Percentiles rank a stretch among this genome's conserved stretches.
Conservation (phyloP, 2,888 invertebrate genomes). For the Ctena decussata region DNA sequence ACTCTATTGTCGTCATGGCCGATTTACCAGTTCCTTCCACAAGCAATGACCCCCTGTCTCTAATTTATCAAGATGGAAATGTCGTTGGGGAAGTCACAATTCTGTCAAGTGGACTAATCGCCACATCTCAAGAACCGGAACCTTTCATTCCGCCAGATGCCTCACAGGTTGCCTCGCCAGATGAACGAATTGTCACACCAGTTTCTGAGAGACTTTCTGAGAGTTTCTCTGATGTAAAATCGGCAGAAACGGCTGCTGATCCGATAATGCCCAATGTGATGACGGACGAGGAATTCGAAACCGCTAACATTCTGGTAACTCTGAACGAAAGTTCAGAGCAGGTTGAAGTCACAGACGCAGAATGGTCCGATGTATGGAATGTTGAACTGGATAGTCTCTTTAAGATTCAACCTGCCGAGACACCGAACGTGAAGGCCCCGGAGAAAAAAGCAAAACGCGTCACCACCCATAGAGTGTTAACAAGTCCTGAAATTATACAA, state of each 20-base stretch:
- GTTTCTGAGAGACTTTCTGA: no score
- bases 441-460: background rate
- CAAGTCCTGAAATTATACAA: background rate
- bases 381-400: background rate
- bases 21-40: background rate
- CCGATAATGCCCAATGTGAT: background rate
- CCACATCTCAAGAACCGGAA: no score
- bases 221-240: no score
- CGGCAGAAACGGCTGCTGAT: background rate
- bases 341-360: background rate
- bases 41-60: background rate
- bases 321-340: background rate
- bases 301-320: background rate
- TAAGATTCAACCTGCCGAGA: background rate
- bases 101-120: no score
- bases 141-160: no score
- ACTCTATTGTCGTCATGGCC: background rate
- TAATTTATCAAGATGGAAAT: background rate
- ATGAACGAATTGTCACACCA: background rate
- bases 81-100: background rate
- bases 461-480: slow-evolving; percentile 15
- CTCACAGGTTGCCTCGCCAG: no score
- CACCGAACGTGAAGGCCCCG: background rate
- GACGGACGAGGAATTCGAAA: background rate
- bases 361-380: background rate